A percentile compares a stretch with the other conserved stretches of the same genome.
Evolutionary conservation across 2,797 vertebrate species (phyloP).

Genomic region (Poecilia gillii): DNA sequence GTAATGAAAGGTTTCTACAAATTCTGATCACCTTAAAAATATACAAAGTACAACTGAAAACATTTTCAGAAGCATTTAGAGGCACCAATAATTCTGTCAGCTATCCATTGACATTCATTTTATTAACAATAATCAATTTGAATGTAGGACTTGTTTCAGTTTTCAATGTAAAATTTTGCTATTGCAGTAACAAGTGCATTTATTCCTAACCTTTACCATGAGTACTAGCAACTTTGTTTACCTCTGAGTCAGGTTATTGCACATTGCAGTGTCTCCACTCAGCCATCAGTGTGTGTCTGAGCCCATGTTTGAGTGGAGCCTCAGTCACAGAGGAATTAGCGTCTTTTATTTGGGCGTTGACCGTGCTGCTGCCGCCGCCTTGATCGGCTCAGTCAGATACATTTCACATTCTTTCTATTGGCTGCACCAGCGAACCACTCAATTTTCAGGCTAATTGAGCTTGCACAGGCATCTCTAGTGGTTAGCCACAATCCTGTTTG

Average conservation of each 20-base stretch:
- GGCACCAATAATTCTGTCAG: background rate
- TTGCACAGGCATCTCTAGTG: conserved; percentile 67
- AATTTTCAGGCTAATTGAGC: conserved; percentile 79
- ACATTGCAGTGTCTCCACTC: background rate
- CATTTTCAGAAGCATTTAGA: background rate
- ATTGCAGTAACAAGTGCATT: background rate
- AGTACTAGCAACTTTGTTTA: background rate
- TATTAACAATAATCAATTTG: background rate
- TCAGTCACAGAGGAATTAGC: conserved; percentile 26
- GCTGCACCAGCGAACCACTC: conserved; percentile 67
- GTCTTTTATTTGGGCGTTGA: conserved; percentile 41
- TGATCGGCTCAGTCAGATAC: conserved; percentile 64
- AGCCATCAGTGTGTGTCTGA: conserved; percentile 3
- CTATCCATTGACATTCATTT: background rate
- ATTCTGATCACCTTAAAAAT: background rate
- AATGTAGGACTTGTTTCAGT: background rate
- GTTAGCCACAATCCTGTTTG: conserved; percentile 55
- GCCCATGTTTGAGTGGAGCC: conserved; percentile 5
- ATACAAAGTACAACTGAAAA: background rate
- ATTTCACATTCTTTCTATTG: conserved; percentile 69
- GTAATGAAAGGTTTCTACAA: background rate
- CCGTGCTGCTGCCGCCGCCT: conserved; percentile 34
- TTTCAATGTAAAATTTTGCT: background rate
- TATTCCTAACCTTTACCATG: background rate
- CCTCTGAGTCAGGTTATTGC: background rate